Evolutionary conservation across 2,113 vertebrate species (phyloP), one percentile per base, ranked within the genome.

Genomic region (Rhinichthys klamathensis): DNA sequence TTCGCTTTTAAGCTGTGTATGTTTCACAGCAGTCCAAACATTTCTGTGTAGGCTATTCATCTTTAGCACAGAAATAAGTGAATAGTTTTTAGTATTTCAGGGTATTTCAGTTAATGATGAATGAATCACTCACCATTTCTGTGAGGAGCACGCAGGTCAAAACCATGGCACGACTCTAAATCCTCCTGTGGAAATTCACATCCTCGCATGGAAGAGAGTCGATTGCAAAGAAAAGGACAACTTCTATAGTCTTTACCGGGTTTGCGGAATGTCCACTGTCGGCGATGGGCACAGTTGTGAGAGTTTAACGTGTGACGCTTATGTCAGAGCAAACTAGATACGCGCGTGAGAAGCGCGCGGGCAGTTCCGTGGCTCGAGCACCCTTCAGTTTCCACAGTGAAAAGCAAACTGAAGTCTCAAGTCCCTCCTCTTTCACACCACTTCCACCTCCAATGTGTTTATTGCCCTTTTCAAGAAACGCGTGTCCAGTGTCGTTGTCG

Each of bases 151-250:
- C 85, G 58, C 80, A 63, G 89, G 83, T 91, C 65, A 87, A 86
- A 78, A 90, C 72, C 90, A 90, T 90, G 77, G 87, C 87, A 90
- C 78, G 87, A 27, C 13, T 89, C 60, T 80, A 86, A 88, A 86
- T 79, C 81, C 82, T 89, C 85, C 83, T 83, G 49, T 49, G 56
- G 75, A 85, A 85, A 87, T 87, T 83, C 85, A 80, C 86, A 90
- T 90, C 65, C 84, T 87, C 80, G 80, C 87, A 73, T 81, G 67
- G 60, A 77, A 83, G 73, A 72, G 41, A 56, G 58, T 27, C 74
- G 25, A 12, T 41, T 25, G 18, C 15, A 46, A 63, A 80, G 61
- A 82, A 84, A 54, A 61, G 27, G 38, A 75, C 44, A 86, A 88
- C 85, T 89, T 89, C 67, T 75, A 30, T 30, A 11, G 46, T 41